Base-by-base conservation (phyloP, 2,888 invertebrate species). In the Graphium colonna region DNA sequence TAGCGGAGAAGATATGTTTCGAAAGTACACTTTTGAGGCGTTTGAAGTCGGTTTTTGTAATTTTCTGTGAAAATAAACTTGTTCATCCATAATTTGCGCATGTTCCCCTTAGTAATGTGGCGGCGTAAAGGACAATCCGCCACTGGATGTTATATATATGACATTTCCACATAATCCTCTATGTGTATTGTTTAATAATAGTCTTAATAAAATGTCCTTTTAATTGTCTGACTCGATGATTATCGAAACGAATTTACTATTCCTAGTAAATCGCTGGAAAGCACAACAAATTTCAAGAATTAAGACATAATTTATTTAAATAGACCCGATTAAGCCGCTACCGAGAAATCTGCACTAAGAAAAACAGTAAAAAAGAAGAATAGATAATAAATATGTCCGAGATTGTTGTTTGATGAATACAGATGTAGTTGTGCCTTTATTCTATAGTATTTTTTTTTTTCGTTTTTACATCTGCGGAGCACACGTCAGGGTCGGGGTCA, bases 371-470 rank as follows among this genome's bases (percentile, higher is more conserved):
- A 52, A 33, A 47, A 52, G 47, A 47, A 52, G 47, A 52, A 52
- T 52, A 52, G 52, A 52, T 52, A 52, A 52, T 52, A 52, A 52
- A 52, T 52, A 52, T 43, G 52, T 52, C 47, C 16, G 13, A 47
- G 36, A 21, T 47, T 38, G 47, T 43, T 52, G 47, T 48, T 48
- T 15, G 33, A 38, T 52, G 52, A 52, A 52, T 52, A 52, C 52
- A 52, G 52, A 52, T 33, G 42, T 42, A 38, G 36, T 47, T 41
- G 36, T 41, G 52, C 21, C 17, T 43, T 50, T 42, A 48, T 52
- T 52, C 48, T 48, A 43, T 52, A 52, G 41, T 47, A 41, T 48
- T 52, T 52, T 52, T 46, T 46, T 38, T 21, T 46, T 46, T 46
- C 36, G n/a, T 38, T 45, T 52, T 48, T 38, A 42, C 42, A 33